These are phyloP conservation scores for Malurus leucopterus DNA, from an alignment of 2,797 vertebrate genomes.

Conservation along the genomic window DNA sequence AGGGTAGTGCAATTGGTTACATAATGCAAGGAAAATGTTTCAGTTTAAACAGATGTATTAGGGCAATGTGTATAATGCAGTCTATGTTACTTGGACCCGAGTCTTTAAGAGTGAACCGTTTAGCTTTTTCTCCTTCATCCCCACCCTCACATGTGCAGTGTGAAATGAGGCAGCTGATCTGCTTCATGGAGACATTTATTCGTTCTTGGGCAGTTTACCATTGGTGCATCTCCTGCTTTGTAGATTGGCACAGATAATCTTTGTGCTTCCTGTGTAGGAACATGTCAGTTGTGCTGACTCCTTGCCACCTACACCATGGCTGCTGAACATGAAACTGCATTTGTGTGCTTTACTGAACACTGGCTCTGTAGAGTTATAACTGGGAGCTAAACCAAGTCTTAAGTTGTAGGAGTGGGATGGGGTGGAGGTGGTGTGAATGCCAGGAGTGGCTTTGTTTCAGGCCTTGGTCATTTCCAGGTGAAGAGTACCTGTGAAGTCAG, in stretches of 20 bases:
- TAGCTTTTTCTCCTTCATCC: background rate
- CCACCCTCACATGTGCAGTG: background rate
- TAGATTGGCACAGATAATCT: background rate
- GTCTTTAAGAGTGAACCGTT: background rate
- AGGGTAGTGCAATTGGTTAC: background rate
- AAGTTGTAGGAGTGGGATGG: background rate
- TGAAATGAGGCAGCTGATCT: background rate
- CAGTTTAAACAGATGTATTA: background rate
- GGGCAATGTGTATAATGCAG: background rate
- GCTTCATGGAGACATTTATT: background rate
- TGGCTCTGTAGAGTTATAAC: accelerated
- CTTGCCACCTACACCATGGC: background rate
- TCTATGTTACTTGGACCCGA: background rate
- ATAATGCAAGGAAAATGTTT: background rate
- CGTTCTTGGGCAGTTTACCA: background rate
- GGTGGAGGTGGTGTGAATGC: accelerated
- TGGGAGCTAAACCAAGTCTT: background rate
- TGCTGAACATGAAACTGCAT: accelerated
- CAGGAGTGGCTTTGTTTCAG: background rate
- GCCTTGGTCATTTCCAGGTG: background rate
- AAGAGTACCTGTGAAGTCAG: background rate
- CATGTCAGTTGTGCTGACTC: accelerated
- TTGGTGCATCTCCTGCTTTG: background rate
- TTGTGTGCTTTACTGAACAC: background rate
- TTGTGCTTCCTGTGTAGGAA: background rate